Conservation (phyloP, 2,113 vertebrate species). For the Heterotilapia buettikoferi region DNA sequence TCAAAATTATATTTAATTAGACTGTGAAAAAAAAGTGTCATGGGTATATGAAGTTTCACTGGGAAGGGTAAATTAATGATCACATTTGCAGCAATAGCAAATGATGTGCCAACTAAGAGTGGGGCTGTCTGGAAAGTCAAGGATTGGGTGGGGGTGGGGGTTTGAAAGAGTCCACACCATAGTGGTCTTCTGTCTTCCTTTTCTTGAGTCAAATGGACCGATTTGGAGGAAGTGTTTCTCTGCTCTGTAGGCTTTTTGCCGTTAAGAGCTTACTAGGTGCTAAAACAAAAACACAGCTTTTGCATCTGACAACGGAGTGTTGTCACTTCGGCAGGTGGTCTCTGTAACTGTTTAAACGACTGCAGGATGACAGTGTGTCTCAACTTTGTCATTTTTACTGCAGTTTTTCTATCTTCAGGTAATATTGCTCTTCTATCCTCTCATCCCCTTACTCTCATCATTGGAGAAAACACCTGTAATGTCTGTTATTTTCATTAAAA, state of each 20-base stretch:
- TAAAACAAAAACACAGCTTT: neutral
- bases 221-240: constrained; percentile 17
- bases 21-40: constrained; percentile 62
- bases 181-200: neutral
- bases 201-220: constrained; percentile 30
- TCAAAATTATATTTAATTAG: constrained; percentile 80
- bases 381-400: neutral
- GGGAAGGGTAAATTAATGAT: constrained; percentile 62
- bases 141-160: neutral
- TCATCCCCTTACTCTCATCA: neutral
- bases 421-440: neutral
- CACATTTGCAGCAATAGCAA: constrained; percentile 50
- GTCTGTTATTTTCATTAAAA: neutral
- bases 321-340: neutral
- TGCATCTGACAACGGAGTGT: neutral
- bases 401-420: neutral
- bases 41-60: constrained; percentile 61
- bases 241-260: neutral
- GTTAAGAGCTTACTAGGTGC: neutral
- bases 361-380: neutral
- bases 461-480: neutral
- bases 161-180: neutral
- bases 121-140: constrained; percentile 29
- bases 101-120: constrained; percentile 37
- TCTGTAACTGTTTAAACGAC: neutral